A percentile compares a stretch with the other conserved stretches of the same genome.
Evolutionary conservation across 2,797 vertebrate species (phyloP).

Genomic region (Cyclura pinguis): DNA sequence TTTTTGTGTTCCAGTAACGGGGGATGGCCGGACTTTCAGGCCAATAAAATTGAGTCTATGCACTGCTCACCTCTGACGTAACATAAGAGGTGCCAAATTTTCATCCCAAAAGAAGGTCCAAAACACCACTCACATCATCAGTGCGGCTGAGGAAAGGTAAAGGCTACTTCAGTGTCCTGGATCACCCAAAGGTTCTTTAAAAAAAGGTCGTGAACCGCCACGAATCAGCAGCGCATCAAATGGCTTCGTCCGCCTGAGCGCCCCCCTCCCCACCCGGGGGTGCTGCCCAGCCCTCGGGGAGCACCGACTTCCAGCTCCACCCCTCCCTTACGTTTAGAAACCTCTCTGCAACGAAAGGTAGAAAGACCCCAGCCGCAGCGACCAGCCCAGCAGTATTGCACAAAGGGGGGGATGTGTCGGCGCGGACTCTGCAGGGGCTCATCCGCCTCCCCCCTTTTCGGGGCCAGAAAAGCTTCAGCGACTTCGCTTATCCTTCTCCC

Average conservation of each 20-base stretch:
- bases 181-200: background rate
- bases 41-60: too few species aligned
- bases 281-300: background rate
- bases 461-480: accelerated
- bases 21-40: too few species aligned
- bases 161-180: background rate
- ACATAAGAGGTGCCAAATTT: background rate
- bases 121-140: background rate
- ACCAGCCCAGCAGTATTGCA: background rate
- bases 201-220: background rate
- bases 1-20: too few species aligned
- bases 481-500: background rate
- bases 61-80: too few species aligned
- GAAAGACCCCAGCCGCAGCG: background rate
- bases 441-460: background rate
- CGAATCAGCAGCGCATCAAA: background rate
- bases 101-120: background rate
- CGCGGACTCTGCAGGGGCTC: too few species aligned
- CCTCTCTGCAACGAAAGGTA: background rate
- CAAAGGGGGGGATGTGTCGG: background rate
- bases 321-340: background rate
- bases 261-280: background rate
- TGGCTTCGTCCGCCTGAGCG: too few species aligned
- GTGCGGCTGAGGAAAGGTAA: background rate
- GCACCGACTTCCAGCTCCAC: too few species aligned